phyloP scores from a whole-genome alignment of 1,140 invertebrate genomes.

The Anadara kagoshimensis region DNA sequence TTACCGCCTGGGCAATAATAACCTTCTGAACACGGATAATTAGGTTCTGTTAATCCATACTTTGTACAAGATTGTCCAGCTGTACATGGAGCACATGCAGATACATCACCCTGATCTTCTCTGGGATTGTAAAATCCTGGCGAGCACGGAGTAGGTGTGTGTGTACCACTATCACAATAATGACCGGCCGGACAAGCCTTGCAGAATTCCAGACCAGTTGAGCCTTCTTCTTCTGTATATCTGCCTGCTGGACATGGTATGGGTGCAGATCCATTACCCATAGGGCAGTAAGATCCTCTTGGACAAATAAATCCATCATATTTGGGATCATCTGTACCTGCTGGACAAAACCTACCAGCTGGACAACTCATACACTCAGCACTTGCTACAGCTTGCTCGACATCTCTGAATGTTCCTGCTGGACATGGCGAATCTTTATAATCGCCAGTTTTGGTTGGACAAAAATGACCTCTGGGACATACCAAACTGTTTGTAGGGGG shows the following conservation, averaged over 20 bases:
- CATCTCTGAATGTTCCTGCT: slow-evolving; percentile 59
- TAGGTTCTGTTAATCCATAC: slow-evolving; percentile 59
- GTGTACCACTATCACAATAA: slow-evolving; percentile 61
- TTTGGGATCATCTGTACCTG: slow-evolving; percentile 60
- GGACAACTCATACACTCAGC: slow-evolving; percentile 62
- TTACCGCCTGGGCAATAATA: slow-evolving; percentile 70
- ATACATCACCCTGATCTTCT: slow-evolving; percentile 30
- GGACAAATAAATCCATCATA: slow-evolving; percentile 62
- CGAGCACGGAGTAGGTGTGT: slow-evolving; percentile 60
- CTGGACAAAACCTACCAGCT: slow-evolving; percentile 59
- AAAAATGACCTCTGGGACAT: slow-evolving; percentile 64
- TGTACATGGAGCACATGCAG: slow-evolving; percentile 59
- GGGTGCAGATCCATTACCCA: slow-evolving; percentile 34
- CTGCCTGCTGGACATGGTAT: slow-evolving; percentile 62
- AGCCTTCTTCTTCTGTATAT: slow-evolving; percentile 68
- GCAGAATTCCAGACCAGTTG: slow-evolving; percentile 57
- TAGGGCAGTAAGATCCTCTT: slow-evolving; percentile 59
- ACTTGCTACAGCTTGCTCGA: slow-evolving; percentile 45
- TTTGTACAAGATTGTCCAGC: slow-evolving; percentile 65
- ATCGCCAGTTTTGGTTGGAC: slow-evolving; percentile 54
- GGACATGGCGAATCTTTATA: slow-evolving; percentile 62
- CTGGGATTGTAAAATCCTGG: slow-evolving; percentile 63
- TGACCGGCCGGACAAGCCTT: slow-evolving; percentile 64
- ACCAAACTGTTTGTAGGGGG: slow-evolving; percentile 52
- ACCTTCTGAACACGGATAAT: slow-evolving; percentile 66